Evolutionary conservation across 2,113 vertebrate genomes (phyloP).

Genomic region (Micromys minutus): DNA sequence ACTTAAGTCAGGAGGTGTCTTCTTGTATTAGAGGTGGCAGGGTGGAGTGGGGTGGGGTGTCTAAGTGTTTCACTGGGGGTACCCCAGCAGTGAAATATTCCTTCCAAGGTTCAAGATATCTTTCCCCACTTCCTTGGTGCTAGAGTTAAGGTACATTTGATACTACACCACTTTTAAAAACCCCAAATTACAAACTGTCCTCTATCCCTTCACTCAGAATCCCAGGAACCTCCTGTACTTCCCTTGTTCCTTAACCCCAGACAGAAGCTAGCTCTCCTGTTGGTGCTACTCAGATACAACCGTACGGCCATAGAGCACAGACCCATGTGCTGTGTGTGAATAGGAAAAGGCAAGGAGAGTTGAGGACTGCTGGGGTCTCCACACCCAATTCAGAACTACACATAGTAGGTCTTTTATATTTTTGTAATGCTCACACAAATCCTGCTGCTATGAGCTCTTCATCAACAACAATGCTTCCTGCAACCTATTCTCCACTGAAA

Average conservation of each 20-base stretch:
- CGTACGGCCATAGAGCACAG: neutral
- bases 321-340: rapidly evolving
- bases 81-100: neutral
- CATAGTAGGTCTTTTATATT: neutral
- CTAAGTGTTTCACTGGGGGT: neutral
- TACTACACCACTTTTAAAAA: neutral
- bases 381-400: neutral
- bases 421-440: neutral
- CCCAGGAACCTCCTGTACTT: neutral
- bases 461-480: neutral
- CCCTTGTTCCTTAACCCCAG: neutral
- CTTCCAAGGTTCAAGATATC: neutral
- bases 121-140: neutral
- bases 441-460: rapidly evolving
- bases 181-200: slow-evolving; percentile 2
- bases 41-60: neutral
- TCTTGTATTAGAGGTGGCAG: neutral
- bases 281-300: neutral
- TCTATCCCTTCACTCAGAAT: neutral
- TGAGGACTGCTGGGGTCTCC: rapidly evolving
- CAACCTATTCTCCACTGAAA: neutral
- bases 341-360: neutral
- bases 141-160: neutral
- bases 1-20: neutral
- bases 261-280: neutral